A percentile compares a stretch with the other conserved stretches of the same genome.
These are phyloP conservation scores for Xyliphius kryptos DNA, from an alignment of 2,113 vertebrate species.

Conservation along the genomic window DNA sequence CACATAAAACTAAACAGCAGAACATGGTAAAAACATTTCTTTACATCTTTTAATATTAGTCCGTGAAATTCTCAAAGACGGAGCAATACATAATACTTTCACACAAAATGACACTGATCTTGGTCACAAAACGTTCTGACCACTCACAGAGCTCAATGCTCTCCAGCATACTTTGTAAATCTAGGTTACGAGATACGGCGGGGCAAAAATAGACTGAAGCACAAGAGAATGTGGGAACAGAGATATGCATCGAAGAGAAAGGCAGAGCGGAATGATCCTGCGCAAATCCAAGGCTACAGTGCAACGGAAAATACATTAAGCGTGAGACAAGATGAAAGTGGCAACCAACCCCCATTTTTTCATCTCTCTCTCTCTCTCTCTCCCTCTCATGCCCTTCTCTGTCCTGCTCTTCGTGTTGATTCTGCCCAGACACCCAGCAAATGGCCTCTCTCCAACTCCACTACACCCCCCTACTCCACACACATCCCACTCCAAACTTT, in stretches of 20 bases:
- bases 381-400: constrained; percentile 15
- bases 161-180: constrained; percentile 5
- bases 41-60: too few species aligned
- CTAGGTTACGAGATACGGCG: constrained; percentile 22
- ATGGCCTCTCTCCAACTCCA: constrained; percentile 55
- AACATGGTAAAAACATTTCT: too few species aligned
- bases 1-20: too few species aligned
- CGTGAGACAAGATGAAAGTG: constrained; percentile 18
- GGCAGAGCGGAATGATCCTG: constrained; percentile 2
- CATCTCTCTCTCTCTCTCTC: background rate
- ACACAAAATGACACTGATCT: too few species aligned
- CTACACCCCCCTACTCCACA: constrained; percentile 36
- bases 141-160: background rate
- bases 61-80: too few species aligned
- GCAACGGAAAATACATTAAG: constrained; percentile 7
- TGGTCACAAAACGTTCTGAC: too few species aligned
- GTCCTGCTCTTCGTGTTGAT: constrained; percentile 41
- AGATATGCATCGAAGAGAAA: constrained; percentile 18
- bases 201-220: constrained; percentile 7
- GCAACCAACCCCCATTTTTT: constrained; percentile 20
- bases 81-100: too few species aligned
- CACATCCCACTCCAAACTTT: constrained; percentile 36
- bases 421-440: constrained; percentile 58
- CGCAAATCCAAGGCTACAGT: constrained; percentile 16
- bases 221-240: constrained; percentile 16